phyloP scores from a whole-genome alignment of 2,797 vertebrate species.

The Clarias platycephalus region DNA sequence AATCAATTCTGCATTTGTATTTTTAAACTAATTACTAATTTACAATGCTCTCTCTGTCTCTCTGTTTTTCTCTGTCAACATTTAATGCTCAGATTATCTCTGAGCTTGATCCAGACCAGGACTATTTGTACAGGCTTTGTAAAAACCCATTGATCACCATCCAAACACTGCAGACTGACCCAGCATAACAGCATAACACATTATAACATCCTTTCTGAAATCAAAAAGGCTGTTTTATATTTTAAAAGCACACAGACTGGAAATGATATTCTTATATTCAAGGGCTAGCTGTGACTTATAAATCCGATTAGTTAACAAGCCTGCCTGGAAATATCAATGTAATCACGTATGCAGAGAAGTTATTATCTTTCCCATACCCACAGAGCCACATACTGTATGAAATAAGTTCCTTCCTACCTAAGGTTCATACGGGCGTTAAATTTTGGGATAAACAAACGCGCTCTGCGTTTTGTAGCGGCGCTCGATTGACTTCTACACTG shows the following conservation, averaged over 20 bases:
- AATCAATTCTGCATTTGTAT: constrained; percentile 12
- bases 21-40: constrained; percentile 22
- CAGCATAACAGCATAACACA: background rate
- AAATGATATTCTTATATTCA: constrained; percentile 11
- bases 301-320: background rate
- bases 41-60: background rate
- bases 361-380: background rate
- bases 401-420: background rate
- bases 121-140: constrained; percentile 6
- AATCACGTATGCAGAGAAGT: background rate
- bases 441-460: too few species aligned
- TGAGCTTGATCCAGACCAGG: constrained; percentile 19
- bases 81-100: background rate
- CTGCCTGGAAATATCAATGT: constrained; percentile 6
- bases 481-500: too few species aligned
- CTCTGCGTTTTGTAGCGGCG: too few species aligned
- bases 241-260: background rate
- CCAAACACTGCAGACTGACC: constrained; percentile 20
- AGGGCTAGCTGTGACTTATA: background rate
- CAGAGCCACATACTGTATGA: background rate
- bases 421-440: too few species aligned
- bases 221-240: background rate
- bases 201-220: background rate
- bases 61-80: background rate
- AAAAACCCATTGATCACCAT: background rate